These are phyloP conservation scores for Acleris cristana DNA, from an alignment of 2,888 invertebrate species.

Conservation along the genomic window DNA sequence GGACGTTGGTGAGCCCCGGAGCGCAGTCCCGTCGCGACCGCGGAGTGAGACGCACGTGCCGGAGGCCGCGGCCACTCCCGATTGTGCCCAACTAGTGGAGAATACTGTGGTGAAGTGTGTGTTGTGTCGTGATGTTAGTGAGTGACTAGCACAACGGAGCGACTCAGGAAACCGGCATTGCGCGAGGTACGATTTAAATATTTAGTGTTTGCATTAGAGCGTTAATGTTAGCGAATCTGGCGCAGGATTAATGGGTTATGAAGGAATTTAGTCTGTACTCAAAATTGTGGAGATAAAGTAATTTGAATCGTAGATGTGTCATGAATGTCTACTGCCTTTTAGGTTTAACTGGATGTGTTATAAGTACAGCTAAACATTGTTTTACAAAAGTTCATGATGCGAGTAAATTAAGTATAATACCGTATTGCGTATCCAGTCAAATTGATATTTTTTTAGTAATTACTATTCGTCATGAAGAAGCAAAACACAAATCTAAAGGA, in stretches of 20 bases:
- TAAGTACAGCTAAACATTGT: too few relatives aligned
- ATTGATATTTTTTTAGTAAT: too few relatives aligned
- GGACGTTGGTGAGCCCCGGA: slow-evolving; percentile 30
- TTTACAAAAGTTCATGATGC: too few relatives aligned
- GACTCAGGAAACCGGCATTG: slow-evolving; percentile 61
- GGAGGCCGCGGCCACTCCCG: slow-evolving; percentile 28
- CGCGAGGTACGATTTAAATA: slow-evolving; percentile 38
- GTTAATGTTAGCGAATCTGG: slow-evolving; percentile 11
- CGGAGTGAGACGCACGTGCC: slow-evolving; percentile 49
- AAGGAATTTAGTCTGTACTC: too few relatives aligned
- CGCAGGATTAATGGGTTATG: neutral
- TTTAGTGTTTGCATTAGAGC: slow-evolving; percentile 49
- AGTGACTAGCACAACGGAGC: slow-evolving; percentile 62
- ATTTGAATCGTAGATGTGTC: too few relatives aligned
- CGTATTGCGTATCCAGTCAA: too few relatives aligned
- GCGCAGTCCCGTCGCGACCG: slow-evolving; percentile 66
- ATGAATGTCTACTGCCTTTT: too few relatives aligned
- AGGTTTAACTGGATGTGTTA: too few relatives aligned
- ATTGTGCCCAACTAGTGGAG: slow-evolving; percentile 16
- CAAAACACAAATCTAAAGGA: too few relatives aligned
- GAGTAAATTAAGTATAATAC: too few relatives aligned
- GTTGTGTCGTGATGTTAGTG: slow-evolving; percentile 51
- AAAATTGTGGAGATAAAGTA: too few relatives aligned
- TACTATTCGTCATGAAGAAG: too few relatives aligned
- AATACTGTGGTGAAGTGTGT: slow-evolving; percentile 22